phyloP scores from a whole-genome alignment of 2,113 vertebrate species.

The Redunca redunca region DNA sequence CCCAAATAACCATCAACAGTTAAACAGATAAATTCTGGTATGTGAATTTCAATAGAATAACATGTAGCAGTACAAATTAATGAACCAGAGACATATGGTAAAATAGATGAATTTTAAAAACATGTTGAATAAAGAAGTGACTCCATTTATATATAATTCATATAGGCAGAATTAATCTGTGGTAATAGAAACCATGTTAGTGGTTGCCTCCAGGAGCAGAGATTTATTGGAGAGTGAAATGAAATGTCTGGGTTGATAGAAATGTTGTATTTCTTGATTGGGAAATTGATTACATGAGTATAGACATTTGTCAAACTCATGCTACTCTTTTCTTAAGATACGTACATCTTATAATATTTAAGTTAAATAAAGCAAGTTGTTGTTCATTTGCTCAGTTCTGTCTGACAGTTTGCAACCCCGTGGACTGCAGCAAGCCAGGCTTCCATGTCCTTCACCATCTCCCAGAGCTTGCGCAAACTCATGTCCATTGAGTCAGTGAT shows the following conservation, averaged over 20 bases:
- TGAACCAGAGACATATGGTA: not conserved
- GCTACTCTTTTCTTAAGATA: not conserved
- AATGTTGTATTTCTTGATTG: not conserved
- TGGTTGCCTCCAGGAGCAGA: not conserved
- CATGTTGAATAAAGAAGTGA: not conserved
- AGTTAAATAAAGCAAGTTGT: not conserved
- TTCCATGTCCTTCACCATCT: not conserved
- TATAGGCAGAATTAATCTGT: not conserved
- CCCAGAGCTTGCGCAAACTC: not conserved
- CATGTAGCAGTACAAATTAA: not conserved
- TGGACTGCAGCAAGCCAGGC: not conserved
- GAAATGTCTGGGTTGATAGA: not conserved
- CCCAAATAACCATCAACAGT: not conserved
- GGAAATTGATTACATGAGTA: not conserved
- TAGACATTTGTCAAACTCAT: not conserved
- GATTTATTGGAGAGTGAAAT: not conserved
- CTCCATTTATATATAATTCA: not conserved
- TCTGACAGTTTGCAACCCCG: rapidly evolving
- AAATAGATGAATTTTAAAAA: not conserved
- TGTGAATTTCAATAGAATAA: not conserved
- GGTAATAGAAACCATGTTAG: not conserved
- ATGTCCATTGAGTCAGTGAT: not conserved
- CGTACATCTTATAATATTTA: not conserved
- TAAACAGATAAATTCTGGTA: not conserved
- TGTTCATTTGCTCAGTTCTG: not conserved